Base-by-base conservation (phyloP, 2,113 vertebrate species). In the Scomber scombrus region DNA sequence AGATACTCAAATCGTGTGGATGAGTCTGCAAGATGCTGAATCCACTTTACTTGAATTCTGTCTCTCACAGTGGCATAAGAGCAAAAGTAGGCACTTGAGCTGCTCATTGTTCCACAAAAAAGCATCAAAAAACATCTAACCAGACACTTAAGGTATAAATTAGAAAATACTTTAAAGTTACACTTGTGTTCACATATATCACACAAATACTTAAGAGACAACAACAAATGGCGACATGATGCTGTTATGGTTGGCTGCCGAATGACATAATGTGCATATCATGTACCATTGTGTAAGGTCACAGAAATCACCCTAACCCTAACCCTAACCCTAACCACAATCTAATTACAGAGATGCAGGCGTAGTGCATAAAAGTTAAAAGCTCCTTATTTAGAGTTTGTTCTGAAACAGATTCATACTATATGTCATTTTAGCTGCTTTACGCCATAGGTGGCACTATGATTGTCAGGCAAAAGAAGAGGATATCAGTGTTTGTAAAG, bases 271-370 rank as follows among this genome's bases (percentile, higher is more conserved):
- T 66, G 75, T 40, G 12, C 14, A 16, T 11, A 54, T 11, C 52
- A 40, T 75, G 75, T 66, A 34, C 45, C 49, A 43, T 58, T 73
- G 60, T 55, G n/a, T 7, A 21, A 43, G 31, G 34, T 58, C 52
- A 64, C 21, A n/a, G 21, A 64, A 71, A 57, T 51, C 56, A 49
- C 7, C 23, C 23, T 26, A 26, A 26, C 23, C 23, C 23, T 26
- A 26, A 26, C 23, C 23, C 23, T 26, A 26, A 26, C 23, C 23
- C 3, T 26, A 71, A 60, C 57, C 63, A 76, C 66, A 81, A 61
- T 79, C 55, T 69, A 85, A 86, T 88, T 57, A 62, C 34, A 68
- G 19, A 63, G 50, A 54, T n/a, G 47, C 57, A 66, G 61, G 31
- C 56, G 43, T 4, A 14, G 0, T 56, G 57, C 34, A 21, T 45